Evolutionary conservation across 2,888 invertebrate species (phyloP).

Genomic region (Cheilosia soror): DNA sequence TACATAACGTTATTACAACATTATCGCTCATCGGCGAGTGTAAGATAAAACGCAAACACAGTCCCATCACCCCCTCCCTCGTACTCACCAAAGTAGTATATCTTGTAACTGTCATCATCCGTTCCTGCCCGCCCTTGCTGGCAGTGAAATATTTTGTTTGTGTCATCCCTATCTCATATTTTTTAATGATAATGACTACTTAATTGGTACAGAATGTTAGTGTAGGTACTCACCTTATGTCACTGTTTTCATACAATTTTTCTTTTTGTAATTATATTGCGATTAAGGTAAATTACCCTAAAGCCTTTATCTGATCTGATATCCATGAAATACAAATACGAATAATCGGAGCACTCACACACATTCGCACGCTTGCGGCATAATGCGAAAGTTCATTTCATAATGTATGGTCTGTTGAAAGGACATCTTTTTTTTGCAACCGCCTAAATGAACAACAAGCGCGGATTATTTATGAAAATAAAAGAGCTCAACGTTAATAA

Average conservation of each 20-base stretch:
- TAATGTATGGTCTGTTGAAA: neutral
- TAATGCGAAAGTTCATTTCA: neutral
- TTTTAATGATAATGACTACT: constrained; percentile 63
- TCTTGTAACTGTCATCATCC: neutral
- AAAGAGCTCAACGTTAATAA: too few species aligned
- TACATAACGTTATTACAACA: too few species aligned
- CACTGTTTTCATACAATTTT: constrained; percentile 1
- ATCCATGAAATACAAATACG: constrained; percentile 20
- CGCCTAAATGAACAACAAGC: neutral
- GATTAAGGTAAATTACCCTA: constrained; percentile 57
- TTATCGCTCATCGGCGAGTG: neutral
- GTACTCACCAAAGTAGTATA: constrained; percentile 6
- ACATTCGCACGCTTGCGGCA: constrained; percentile 4
- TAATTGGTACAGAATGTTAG: constrained; percentile 41
- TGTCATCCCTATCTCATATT: constrained; percentile 41
- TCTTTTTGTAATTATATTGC: constrained; percentile 52
- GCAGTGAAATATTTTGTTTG: neutral
- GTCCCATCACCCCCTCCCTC: neutral
- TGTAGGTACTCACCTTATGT: constrained; percentile 9
- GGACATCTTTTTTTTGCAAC: neutral
- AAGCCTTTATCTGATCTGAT: constrained; percentile 60
- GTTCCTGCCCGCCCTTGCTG: neutral
- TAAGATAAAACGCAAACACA: neutral
- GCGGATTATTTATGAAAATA: too few species aligned
- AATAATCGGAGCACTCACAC: neutral